Evolutionary conservation across 1,140 invertebrate species (phyloP).

Genomic region (Eueides isabella): DNA sequence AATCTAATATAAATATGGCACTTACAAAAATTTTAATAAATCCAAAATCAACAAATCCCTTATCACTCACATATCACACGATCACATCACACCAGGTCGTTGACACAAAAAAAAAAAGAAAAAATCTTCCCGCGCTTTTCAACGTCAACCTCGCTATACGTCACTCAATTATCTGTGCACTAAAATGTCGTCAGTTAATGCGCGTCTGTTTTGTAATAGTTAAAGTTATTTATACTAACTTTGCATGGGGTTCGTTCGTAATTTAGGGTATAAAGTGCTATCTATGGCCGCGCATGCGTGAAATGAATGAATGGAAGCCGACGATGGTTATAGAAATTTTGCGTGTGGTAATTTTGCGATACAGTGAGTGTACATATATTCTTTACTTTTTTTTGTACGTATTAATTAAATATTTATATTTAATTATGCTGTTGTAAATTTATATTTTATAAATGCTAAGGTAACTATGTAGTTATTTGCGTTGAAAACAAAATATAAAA

Average conservation of each 20-base stretch:
- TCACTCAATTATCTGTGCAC: constrained; percentile 64
- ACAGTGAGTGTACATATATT: background rate
- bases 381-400: no score
- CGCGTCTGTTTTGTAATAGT: constrained; percentile 25
- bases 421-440: no score
- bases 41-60: background rate
- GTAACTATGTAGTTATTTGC: no score
- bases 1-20: background rate
- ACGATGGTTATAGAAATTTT: background rate
- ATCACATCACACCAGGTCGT: constrained; percentile 28
- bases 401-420: no score
- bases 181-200: constrained; percentile 48
- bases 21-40: background rate
- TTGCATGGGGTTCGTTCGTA: constrained; percentile 71
- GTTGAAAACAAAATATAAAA: no score
- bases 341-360: background rate
- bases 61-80: constrained; percentile 3
- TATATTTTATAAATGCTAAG: no score
- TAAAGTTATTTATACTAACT: constrained; percentile 69
- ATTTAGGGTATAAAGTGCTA: constrained; percentile 75
- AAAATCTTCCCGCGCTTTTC: constrained; percentile 45
- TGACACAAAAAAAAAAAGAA: constrained; percentile 34
- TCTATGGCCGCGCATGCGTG: constrained; percentile 74
- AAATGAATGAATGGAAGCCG: background rate
- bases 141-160: constrained; percentile 57